Conservation (phyloP, 2,888 invertebrate genomes). For the Ectemnius cavifrons region DNA sequence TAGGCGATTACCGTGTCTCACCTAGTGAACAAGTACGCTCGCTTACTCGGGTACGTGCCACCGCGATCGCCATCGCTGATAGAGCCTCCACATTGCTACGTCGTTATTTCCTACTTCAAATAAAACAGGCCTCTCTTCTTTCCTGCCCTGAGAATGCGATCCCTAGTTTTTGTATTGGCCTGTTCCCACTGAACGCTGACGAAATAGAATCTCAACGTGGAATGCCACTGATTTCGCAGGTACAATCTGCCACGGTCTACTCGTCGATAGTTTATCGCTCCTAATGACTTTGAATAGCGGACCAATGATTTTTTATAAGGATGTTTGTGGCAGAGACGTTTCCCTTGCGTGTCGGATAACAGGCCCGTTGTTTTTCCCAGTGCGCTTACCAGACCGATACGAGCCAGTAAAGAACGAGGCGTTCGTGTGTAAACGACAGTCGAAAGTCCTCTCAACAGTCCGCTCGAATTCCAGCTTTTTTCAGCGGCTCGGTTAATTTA, state of each 20-base stretch:
- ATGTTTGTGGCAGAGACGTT: too few relatives aligned
- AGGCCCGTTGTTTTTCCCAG: too few relatives aligned
- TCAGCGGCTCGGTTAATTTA: background rate
- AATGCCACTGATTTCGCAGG: too few relatives aligned
- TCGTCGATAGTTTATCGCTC: too few relatives aligned
- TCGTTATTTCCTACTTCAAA: constrained; percentile 19
- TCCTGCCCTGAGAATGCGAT: constrained; percentile 4
- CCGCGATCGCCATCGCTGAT: constrained; percentile 32
- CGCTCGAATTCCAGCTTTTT: constrained; percentile 21
- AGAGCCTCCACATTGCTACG: constrained; percentile 17
- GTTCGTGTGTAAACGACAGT: constrained; percentile 7
- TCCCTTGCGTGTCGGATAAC: too few relatives aligned
- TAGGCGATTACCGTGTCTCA: constrained; percentile 39
- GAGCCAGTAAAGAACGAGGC: background rate
- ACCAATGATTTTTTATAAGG: too few relatives aligned
- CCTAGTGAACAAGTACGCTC: constrained; percentile 24
- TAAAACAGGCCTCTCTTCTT: constrained; percentile 17
- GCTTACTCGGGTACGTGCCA: constrained; percentile 11
- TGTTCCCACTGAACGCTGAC: background rate
- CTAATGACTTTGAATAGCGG: too few relatives aligned
- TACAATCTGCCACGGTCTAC: too few relatives aligned
- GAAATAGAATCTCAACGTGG: background rate
- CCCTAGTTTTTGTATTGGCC: background rate
- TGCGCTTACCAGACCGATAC: too few relatives aligned
- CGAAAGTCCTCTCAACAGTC: constrained; percentile 22